Evolutionary conservation across 2,113 vertebrate genomes (phyloP).

Genomic region (Gambusia affinis): DNA sequence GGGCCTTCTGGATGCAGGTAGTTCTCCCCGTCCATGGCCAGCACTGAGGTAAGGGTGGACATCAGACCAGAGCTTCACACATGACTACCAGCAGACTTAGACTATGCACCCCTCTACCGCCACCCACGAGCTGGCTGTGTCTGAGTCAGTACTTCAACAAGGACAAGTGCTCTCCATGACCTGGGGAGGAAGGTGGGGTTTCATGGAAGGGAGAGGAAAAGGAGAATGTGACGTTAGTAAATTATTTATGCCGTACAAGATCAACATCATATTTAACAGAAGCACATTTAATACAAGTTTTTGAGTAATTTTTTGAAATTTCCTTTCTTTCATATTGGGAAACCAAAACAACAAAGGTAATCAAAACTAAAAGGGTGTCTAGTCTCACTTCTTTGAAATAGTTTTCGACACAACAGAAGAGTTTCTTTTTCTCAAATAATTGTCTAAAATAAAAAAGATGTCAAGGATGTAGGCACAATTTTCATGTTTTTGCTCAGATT

Average conservation of each 20-base stretch:
- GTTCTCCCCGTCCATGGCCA: constrained; percentile 84
- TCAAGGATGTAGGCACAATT: not conserved
- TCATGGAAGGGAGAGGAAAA: not conserved
- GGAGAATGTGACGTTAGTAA: constrained; percentile 5
- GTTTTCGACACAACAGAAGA: not conserved
- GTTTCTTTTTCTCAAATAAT: not conserved
- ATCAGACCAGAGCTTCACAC: constrained; percentile 77
- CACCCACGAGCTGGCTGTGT: constrained; percentile 53
- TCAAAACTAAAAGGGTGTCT: not conserved
- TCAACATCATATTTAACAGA: not conserved
- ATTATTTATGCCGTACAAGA: too few relatives aligned
- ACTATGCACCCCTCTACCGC: constrained; percentile 39
- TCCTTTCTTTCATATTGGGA: not conserved
- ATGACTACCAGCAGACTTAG: constrained; percentile 69
- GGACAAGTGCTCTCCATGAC: constrained; percentile 71
- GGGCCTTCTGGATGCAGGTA: constrained; percentile 81
- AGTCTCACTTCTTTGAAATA: not conserved
- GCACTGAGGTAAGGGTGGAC: constrained; percentile 77
- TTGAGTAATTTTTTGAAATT: not conserved
- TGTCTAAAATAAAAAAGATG: not conserved
- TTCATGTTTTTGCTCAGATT: not conserved
- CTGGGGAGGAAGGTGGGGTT: constrained; percentile 40
- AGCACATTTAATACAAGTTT: not conserved
- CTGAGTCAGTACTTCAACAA: constrained; percentile 52
- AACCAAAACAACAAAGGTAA: not conserved